Evolutionary conservation across 2,888 invertebrate species (phyloP), one percentile per base, ranked within the genome.

Genomic region (Mesopsocus fuscifrons): DNA sequence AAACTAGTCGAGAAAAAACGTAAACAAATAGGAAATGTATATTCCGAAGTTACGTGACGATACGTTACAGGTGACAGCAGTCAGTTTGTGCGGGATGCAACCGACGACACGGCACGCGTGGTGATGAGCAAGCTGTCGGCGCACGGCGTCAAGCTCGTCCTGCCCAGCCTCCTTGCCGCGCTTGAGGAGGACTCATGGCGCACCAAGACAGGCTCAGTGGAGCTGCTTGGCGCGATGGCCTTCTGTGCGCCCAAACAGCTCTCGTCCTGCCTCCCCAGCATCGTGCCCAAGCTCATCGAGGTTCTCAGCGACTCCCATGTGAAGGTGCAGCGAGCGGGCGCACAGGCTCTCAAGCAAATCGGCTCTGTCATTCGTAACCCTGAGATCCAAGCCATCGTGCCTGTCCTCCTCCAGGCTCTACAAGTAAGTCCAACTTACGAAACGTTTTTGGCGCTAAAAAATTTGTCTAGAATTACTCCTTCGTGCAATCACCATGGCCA

Each of bases 211-310:
- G 84, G 92, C 22, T 92, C 94, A 0, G 88, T 95, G 44, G 95
- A 97, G 59, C 65, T 97, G 43, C 68, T 97, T 20, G 95, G 97
- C 8, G 89, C 94, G 9, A 97, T 98, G 95, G 95, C 97, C 1
- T 94, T 82, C 65, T 98, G 97, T 63, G 98, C 98, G 1, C 98
- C 98, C 0, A 94, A 95, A 60, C 98, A 99, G 62, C 67, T 99
- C 48, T 95, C 95, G 3, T 91, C 94, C 1, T 97, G 97, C 60
- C 68, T 98, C 52, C 98, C 98, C 2, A 89, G 82, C 59, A 97
- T 99, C 59, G 97, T 99, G 46, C 98, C 98, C 15, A 91, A 92
- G 57, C 69, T 98, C 31, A 94, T 95, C 49, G 94, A 94, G 63
- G 89, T 94, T 26, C 69, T 98, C 41, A 87, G 92, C 48, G 98